phyloP scores from a whole-genome alignment of 2,888 invertebrate species.

The Phania funesta region DNA sequence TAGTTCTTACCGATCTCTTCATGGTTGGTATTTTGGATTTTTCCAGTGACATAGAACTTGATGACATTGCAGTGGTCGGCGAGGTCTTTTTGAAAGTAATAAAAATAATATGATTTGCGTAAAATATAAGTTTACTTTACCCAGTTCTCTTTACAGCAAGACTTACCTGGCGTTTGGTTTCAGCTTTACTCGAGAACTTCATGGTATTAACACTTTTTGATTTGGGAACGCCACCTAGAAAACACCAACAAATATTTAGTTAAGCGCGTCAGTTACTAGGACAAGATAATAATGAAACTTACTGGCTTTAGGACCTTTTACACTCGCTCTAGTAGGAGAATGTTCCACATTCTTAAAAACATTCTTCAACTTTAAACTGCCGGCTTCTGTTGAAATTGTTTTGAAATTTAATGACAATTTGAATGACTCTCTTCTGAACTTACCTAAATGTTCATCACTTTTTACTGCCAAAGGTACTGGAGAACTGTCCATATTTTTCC shows the following conservation, averaged over 20 bases:
- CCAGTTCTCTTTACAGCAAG: not conserved
- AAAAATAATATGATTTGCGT: not conserved
- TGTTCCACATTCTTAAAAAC: not conserved
- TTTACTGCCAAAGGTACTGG: not conserved
- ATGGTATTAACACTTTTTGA: not conserved
- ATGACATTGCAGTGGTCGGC: not conserved
- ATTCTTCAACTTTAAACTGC: not conserved
- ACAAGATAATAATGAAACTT: not conserved
- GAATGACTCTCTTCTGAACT: not conserved
- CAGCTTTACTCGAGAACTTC: not conserved
- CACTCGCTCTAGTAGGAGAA: slow-evolving; percentile 14
- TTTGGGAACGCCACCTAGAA: not conserved
- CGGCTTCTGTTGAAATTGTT: not conserved
- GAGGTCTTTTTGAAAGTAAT: not conserved
- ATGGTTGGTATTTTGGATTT: slow-evolving; percentile 54
- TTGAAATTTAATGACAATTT: not conserved
- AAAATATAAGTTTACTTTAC: not conserved
- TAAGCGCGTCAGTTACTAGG: not conserved
- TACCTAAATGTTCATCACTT: slow-evolving; percentile 3
- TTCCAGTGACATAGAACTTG: not conserved
- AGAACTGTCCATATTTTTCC: slow-evolving; percentile 3
- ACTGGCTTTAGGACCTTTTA: slow-evolving; percentile 4
- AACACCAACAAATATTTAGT: not conserved
- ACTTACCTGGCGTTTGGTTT: not conserved
- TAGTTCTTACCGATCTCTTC: slow-evolving; percentile 56